phyloP scores from a whole-genome alignment of 2,113 vertebrate species.

The Melanotaenia duboulayi region DNA sequence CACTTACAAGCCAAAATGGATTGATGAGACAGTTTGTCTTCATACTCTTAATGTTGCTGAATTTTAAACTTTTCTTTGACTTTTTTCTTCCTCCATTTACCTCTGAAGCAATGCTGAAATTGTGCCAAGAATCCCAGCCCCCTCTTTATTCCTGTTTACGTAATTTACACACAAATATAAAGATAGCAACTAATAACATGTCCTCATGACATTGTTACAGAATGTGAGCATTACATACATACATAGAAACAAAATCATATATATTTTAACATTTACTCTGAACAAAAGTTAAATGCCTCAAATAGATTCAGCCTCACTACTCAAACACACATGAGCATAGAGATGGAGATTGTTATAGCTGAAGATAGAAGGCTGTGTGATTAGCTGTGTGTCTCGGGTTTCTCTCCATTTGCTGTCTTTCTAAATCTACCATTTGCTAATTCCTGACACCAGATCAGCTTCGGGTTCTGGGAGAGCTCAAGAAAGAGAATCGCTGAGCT shows the following conservation, averaged over 20 bases:
- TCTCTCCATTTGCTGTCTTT: conserved; percentile 65
- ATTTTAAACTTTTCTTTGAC: not conserved
- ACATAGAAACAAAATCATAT: not conserved
- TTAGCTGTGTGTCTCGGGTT: conserved; percentile 69
- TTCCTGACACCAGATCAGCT: conserved; percentile 67
- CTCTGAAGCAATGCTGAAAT: not conserved
- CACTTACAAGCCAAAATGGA: too few relatives aligned
- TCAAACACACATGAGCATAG: conserved; percentile 4
- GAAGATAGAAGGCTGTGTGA: conserved; percentile 33
- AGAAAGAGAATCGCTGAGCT: conserved; percentile 18
- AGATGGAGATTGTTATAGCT: conserved; percentile 34
- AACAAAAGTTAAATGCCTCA: conserved; percentile 11
- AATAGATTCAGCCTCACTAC: conserved; percentile 19
- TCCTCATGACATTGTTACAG: not conserved
- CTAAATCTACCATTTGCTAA: conserved; percentile 75
- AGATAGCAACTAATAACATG: too few relatives aligned
- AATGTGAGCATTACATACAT: not conserved
- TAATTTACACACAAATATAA: too few relatives aligned
- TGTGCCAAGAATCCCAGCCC: too few relatives aligned
- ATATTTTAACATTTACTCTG: not conserved
- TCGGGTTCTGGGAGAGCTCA: conserved; percentile 39
- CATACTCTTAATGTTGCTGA: not conserved
- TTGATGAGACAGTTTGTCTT: not conserved
- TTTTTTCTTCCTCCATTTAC: not conserved
- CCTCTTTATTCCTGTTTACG: too few relatives aligned